These are phyloP conservation scores for Tromatobia lineatoria DNA, from an alignment of 2,888 invertebrate genomes.

Conservation along the genomic window DNA sequence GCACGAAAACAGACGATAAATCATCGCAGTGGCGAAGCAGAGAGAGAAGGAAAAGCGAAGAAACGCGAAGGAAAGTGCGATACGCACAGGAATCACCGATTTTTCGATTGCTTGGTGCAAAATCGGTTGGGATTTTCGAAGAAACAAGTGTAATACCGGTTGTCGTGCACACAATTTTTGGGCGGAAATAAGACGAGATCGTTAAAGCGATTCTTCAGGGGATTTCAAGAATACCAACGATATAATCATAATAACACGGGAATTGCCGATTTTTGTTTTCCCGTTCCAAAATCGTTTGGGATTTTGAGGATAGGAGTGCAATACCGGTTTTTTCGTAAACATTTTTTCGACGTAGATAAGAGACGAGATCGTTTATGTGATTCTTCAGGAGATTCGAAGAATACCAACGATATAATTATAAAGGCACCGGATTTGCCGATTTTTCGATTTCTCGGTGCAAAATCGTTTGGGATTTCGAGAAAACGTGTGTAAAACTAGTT, in stretches of 20 bases:
- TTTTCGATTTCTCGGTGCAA: neutral
- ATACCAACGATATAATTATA: no score
- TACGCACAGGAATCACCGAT: neutral
- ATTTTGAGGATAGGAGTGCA: no score
- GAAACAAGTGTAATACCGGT: neutral
- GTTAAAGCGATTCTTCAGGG: neutral
- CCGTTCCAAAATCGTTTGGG: no score
- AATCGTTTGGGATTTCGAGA: neutral
- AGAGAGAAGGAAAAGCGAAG: conserved; percentile 5
- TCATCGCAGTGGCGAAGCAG: neutral
- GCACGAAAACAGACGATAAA: conserved; percentile 51
- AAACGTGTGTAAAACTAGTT: neutral
- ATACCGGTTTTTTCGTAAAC: no score
- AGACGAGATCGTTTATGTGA: no score
- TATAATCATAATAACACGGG: conserved; percentile 3
- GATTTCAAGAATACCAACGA: neutral
- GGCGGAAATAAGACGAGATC: neutral
- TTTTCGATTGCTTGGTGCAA: neutral
- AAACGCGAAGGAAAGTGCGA: neutral
- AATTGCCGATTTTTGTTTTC: no score
- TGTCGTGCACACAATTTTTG: neutral
- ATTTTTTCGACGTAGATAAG: no score
- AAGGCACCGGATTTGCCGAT: neutral
- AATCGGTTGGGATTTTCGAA: neutral
- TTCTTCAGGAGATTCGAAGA: no score